Evolutionary conservation across 2,113 vertebrate genomes (phyloP).

Genomic region (Campylomormyrus tamandua): DNA sequence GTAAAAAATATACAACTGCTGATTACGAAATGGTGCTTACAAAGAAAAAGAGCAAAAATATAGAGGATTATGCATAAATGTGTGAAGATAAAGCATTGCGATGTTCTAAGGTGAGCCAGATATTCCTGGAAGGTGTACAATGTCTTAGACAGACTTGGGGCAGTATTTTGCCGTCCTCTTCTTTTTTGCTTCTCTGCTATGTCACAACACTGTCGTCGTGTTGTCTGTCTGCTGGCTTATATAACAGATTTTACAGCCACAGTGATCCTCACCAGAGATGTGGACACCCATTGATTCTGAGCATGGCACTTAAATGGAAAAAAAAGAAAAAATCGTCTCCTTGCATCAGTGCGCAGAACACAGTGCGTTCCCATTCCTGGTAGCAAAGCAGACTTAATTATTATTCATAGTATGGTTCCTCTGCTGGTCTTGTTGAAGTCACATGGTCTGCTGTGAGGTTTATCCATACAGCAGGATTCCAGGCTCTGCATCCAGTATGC

Average conservation of each 20-base stretch:
- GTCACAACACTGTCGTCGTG: background rate
- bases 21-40: background rate
- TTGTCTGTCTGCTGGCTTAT: background rate
- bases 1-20: background rate
- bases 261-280: background rate
- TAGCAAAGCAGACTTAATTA: background rate
- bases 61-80: background rate
- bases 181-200: background rate
- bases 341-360: background rate
- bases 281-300: conserved; percentile 9
- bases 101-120: background rate
- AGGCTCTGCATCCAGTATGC: background rate
- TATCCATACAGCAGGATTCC: background rate
- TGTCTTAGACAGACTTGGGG: background rate
- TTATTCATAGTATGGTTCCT: background rate
- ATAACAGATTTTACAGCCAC: background rate
- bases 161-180: background rate
- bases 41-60: background rate
- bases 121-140: background rate
- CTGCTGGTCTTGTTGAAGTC: background rate
- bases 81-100: background rate
- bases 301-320: background rate
- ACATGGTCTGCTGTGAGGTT: background rate
- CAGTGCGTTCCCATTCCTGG: background rate
- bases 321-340: background rate